Evolutionary conservation across 92 coral and sea anemone species (phyloP), one percentile per base, ranked within the genome.

Genomic region (Epizoanthus illoricatus): DNA sequence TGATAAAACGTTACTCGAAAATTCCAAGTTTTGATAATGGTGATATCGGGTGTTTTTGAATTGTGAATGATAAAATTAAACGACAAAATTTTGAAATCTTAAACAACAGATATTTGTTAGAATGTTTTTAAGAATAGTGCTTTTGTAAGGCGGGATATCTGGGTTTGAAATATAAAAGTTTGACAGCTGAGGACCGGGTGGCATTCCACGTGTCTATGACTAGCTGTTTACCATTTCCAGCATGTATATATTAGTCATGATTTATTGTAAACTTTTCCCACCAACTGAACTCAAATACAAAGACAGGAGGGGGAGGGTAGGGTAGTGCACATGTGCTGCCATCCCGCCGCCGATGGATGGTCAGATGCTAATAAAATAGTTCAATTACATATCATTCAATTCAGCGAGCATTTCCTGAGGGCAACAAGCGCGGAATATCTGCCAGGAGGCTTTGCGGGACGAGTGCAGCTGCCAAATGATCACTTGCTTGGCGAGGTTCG

Each of bases 261-360:
- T 58, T 75, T 40, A 60, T 60, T 60, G 69, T 17, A 75, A 75
- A 75, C 43, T 36, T 75, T 75, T 75, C 81, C 66, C 81, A 69
- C 81, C 81, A 59, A 55, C 36, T 75, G 19, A 33, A 52, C 64
- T 58, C 65, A 7, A 75, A 75, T 61, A 23, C 5, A 43, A 52
- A 42, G 70, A 56, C 18, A 47, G 71, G 82, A 43, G 82, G 71
- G 71, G 82, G 58, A 69, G 57, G 81, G 80, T 12, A 10, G 15
- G 21, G 55, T 1, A 39, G 41, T 75, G 40, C 5, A 16, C 60
- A 63, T 20, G 71, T 20, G 72, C 61, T 42, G 71, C 71, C 70
- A 45, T 21, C 43, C 71, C 24, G 52, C 41, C 54, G 16, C 56
- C 17, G 36, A 2, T 28, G 36, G 36, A 28, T 28, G 36, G 36